Evolutionary conservation across 2,113 vertebrate species (phyloP).

Genomic region (Microtus ochrogaster): DNA sequence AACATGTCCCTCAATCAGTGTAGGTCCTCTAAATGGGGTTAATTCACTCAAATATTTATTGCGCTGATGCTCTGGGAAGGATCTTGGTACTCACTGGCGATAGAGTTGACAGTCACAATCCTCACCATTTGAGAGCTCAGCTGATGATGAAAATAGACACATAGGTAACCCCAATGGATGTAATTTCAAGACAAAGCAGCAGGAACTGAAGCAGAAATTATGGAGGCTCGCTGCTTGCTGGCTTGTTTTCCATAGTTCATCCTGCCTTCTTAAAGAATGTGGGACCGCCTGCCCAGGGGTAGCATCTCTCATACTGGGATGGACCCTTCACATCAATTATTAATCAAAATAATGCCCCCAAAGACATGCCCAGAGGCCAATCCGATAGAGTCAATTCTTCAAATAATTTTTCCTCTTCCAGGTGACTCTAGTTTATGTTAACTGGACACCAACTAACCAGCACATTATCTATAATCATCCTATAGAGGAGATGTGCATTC

Average conservation of each 20-base stretch:
- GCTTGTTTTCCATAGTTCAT: background rate
- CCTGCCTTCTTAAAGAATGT: background rate
- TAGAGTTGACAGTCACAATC: slow-evolving; percentile 64
- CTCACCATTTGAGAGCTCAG: slow-evolving; percentile 56
- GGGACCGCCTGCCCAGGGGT: background rate
- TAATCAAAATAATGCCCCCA: background rate
- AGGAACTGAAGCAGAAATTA: background rate
- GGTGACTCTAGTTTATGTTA: background rate
- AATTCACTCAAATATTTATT: slow-evolving; percentile 74
- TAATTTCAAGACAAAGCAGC: slow-evolving; percentile 34
- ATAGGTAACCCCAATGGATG: slow-evolving; percentile 61
- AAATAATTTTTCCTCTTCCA: background rate
- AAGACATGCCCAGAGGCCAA: background rate
- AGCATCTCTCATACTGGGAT: background rate
- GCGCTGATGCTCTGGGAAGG: slow-evolving; percentile 63
- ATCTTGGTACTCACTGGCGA: slow-evolving; percentile 61
- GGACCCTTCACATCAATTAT: background rate
- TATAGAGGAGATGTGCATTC: background rate
- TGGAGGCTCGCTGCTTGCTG: background rate
- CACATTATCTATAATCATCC: background rate
- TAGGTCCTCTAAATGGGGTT: slow-evolving; percentile 49
- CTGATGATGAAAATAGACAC: slow-evolving; percentile 74
- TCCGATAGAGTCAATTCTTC: background rate
- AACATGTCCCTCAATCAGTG: slow-evolving; percentile 43
- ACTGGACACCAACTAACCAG: background rate